Evolutionary conservation across 2,113 vertebrate genomes (phyloP).

Genomic region (Euleptes europaea): DNA sequence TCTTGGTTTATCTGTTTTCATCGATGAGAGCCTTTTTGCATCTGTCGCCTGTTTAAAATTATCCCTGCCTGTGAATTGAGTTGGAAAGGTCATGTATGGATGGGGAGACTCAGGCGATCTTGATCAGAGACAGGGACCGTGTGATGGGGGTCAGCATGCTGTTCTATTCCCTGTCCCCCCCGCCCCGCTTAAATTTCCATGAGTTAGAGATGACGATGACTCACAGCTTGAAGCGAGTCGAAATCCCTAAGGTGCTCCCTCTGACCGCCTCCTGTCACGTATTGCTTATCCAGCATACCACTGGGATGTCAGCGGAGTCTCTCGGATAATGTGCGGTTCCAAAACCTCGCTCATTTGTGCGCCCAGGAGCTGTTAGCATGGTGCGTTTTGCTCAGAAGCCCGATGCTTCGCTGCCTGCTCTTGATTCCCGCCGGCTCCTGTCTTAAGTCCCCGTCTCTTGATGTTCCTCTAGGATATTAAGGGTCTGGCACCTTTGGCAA

Average conservation of each 20-base stretch:
- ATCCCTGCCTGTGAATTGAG: accelerated
- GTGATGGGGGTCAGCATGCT: constrained; percentile 45
- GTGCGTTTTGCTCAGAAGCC: constrained; percentile 32
- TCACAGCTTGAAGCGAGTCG: constrained; percentile 60
- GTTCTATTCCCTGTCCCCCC: not conserved
- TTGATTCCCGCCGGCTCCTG: constrained; percentile 45
- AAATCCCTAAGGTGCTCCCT: constrained; percentile 64
- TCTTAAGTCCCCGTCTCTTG: constrained; percentile 49
- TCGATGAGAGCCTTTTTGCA: accelerated
- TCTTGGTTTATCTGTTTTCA: not conserved
- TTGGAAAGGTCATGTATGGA: not conserved
- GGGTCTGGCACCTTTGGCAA: constrained; percentile 46
- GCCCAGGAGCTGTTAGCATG: constrained; percentile 57
- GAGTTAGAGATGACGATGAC: constrained; percentile 55
- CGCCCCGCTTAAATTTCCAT: constrained; percentile 45
- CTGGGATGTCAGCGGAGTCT: constrained; percentile 62
- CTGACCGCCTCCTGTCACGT: constrained; percentile 59
- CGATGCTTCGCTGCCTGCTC: constrained; percentile 27
- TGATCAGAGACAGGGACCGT: not conserved
- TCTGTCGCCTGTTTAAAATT: accelerated
- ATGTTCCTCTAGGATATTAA: constrained; percentile 61
- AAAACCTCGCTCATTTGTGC: constrained; percentile 50
- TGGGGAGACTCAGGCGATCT: not conserved
- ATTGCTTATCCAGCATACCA: constrained; percentile 66
- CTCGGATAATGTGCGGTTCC: constrained; percentile 57